Percentiles rank a stretch among this genome's conserved stretches.
Evolutionary conservation across 2,888 invertebrate genomes (phyloP).

Genomic region (Hydrotaea cyrtoneurina): DNA sequence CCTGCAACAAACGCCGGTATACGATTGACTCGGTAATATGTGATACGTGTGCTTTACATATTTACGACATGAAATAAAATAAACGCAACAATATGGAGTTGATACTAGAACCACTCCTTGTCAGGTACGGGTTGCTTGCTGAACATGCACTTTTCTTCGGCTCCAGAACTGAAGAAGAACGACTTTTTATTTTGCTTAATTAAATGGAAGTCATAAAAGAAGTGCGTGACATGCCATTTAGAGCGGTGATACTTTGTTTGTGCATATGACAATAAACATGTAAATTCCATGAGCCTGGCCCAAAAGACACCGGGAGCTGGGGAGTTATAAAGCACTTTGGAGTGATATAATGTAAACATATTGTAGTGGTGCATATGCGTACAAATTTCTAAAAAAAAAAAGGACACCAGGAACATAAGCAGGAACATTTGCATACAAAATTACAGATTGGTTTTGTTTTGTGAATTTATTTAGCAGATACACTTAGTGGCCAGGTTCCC

Average conservation of each 20-base stretch:
- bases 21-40: neutral
- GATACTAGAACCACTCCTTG: neutral
- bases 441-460: no score
- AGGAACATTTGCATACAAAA: no score
- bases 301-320: no score
- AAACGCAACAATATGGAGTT: neutral
- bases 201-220: neutral
- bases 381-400: no score
- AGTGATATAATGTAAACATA: neutral
- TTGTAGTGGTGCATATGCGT: no score
- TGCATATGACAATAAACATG: no score
- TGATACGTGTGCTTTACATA: neutral
- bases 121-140: neutral
- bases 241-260: neutral
- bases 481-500: no score
- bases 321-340: neutral
- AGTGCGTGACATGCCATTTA: neutral
- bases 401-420: no score
- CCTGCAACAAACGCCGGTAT: neutral
- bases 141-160: neutral
- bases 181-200: neutral
- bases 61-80: neutral
- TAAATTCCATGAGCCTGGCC: no score
- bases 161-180: neutral
- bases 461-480: no score